Conservation (phyloP, 2,888 invertebrate genomes). For the Tipula confusa region DNA sequence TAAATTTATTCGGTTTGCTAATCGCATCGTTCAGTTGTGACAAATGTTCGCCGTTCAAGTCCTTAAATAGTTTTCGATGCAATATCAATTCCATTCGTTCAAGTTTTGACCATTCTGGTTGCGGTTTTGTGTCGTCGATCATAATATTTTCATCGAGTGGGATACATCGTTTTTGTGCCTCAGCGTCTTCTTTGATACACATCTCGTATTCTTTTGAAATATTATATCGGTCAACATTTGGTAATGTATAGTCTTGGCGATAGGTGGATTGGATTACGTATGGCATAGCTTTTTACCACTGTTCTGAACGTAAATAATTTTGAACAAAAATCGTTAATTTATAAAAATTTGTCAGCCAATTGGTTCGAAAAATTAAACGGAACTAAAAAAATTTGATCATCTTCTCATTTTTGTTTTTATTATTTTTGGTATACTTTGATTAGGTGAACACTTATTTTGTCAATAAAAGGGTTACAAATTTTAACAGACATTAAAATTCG, state of each 20-base stretch:
- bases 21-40: neutral
- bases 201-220: neutral
- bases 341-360: neutral
- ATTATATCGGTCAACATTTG: neutral
- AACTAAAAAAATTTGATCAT: neutral
- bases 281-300: neutral
- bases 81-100: neutral
- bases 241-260: neutral
- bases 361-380: neutral
- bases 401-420: neutral
- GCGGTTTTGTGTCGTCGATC: neutral
- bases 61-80: neutral
- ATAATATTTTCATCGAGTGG: neutral
- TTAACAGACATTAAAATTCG: neutral
- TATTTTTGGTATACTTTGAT: neutral
- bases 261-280: neutral
- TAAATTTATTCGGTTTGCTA: neutral
- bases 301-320: neutral
- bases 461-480: too few relatives aligned
- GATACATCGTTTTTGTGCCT: neutral
- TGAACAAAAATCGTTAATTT: neutral
- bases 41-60: neutral
- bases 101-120: neutral
- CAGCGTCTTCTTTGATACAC: neutral
- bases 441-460: neutral